A percentile compares a stretch with the other conserved stretches of the same genome.
Conservation (phyloP, 2,113 vertebrate species). For the Datnioides undecimradiatus region DNA sequence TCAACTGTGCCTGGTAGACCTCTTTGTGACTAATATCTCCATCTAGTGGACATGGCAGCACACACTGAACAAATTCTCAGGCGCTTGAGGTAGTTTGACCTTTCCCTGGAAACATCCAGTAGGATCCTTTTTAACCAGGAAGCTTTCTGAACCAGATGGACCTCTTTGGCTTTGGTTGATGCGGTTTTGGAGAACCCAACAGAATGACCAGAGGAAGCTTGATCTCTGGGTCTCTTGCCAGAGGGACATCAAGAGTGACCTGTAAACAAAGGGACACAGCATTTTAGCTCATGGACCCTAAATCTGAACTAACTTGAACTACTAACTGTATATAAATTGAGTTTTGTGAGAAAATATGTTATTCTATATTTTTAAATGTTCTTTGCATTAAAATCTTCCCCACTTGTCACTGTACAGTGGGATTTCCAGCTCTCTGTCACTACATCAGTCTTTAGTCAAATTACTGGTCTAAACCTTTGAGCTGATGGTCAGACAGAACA, state of each 20-base stretch:
- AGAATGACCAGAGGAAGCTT: slow-evolving; percentile 80
- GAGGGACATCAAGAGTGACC: slow-evolving; percentile 73
- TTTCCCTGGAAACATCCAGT: neutral
- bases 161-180: slow-evolving; percentile 53
- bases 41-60: slow-evolving; percentile 59
- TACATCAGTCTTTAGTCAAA: neutral
- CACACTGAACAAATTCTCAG: neutral
- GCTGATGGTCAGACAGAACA: slow-evolving; percentile 23
- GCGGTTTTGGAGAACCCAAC: slow-evolving; percentile 51
- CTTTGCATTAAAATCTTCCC: no score
- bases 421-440: neutral
- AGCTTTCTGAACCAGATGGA: slow-evolving; percentile 69
- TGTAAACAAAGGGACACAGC: slow-evolving; percentile 38
- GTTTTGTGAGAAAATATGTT: no score
- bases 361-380: no score
- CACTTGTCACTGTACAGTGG: no score
- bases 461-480: slow-evolving; percentile 1
- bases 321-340: neutral
- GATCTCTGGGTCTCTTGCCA: slow-evolving; percentile 67
- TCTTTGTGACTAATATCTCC: slow-evolving; percentile 36
- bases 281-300: neutral
- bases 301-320: neutral
- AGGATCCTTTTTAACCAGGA: slow-evolving; percentile 25
- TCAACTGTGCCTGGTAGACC: neutral
- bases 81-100: neutral